These are phyloP conservation scores for Ramazzottius varieornatus DNA, from an alignment of 2,888 invertebrate genomes.

Conservation along the genomic window DNA sequence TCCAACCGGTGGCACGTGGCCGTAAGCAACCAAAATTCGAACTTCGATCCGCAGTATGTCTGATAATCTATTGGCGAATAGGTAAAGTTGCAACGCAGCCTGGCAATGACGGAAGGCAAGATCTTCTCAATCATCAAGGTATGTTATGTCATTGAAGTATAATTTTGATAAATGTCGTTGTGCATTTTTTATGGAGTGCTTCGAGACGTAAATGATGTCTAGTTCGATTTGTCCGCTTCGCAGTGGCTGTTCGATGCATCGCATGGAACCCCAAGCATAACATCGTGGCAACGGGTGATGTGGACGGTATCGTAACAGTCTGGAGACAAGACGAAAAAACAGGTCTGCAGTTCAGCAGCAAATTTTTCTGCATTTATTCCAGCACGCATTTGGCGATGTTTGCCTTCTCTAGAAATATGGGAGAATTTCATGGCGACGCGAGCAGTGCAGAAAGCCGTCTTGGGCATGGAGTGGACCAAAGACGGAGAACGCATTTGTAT, in stretches of 20 bases:
- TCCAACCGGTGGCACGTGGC: no score
- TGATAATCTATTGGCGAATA: no score
- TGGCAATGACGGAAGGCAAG: not conserved
- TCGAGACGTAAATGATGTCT: no score
- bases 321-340: not conserved
- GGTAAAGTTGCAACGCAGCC: no score
- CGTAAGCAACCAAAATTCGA: no score
- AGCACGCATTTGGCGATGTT: not conserved
- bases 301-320: not conserved
- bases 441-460: not conserved
- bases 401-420: not conserved
- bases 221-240: not conserved
- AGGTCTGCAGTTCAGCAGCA: not conserved
- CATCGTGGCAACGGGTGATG: not conserved
- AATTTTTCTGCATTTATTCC: not conserved
- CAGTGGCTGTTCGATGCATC: not conserved
- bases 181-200: not conserved
- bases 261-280: not conserved
- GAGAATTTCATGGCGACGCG: not conserved
- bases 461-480: constrained; percentile 1
- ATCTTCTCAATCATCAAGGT: not conserved
- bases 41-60: no score
- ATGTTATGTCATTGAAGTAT: not conserved
- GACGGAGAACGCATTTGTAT: not conserved
- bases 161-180: not conserved